Conservation (phyloP, 2,888 invertebrate species). For the Gryllus longicercus region DNA sequence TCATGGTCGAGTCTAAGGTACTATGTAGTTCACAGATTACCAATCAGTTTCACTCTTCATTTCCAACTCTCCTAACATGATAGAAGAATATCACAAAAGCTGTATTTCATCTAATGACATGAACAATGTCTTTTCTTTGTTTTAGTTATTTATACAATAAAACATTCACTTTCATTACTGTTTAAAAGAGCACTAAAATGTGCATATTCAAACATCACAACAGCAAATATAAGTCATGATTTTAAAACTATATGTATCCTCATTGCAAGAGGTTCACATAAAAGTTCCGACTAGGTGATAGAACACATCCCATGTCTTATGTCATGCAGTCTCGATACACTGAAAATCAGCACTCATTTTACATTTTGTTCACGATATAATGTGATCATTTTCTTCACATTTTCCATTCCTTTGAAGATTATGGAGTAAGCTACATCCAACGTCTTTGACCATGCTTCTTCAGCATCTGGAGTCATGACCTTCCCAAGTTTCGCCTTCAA, state of each 20-base stretch:
- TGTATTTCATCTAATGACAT: not conserved
- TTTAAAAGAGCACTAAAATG: not conserved
- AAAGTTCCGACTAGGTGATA: not conserved
- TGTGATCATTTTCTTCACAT: not conserved
- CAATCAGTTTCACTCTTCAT: too few species aligned
- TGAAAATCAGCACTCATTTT: not conserved
- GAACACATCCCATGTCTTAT: not conserved
- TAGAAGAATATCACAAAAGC: too few species aligned
- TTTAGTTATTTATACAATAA: not conserved
- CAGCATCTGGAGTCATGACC: slow-evolving; percentile 47
- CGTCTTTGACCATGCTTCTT: slow-evolving; percentile 50
- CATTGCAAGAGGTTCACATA: not conserved
- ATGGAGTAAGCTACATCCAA: slow-evolving; percentile 45
- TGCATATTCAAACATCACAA: not conserved
- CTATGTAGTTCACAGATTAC: too few species aligned
- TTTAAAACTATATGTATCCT: slow-evolving; percentile 9
- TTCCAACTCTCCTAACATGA: too few species aligned
- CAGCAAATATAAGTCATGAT: not conserved
- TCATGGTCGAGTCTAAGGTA: too few species aligned
- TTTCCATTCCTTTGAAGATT: slow-evolving; percentile 42
- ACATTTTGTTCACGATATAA: not conserved
- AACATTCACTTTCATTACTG: not conserved
- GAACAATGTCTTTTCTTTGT: not conserved
- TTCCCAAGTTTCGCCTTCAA: slow-evolving; percentile 48
- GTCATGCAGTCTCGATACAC: not conserved